A percentile compares a stretch with the other conserved stretches of the same genome.
Conservation (phyloP, 2,113 vertebrate genomes). For the Aphyosemion australe region DNA sequence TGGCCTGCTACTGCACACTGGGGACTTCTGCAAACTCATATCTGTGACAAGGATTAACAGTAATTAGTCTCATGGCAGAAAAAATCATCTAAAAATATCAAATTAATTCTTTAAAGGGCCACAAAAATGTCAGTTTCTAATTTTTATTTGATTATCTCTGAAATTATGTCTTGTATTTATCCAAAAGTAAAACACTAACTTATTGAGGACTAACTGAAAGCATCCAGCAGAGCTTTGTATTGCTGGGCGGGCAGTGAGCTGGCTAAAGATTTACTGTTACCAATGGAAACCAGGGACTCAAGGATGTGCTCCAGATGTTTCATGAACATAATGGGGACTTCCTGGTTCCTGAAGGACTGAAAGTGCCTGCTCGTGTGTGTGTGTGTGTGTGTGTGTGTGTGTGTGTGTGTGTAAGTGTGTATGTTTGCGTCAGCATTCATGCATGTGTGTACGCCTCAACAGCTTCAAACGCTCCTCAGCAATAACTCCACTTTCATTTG, state of each 20-base stretch:
- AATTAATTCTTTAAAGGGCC: too few species aligned
- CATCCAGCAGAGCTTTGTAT: constrained; percentile 9
- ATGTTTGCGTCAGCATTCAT: not conserved
- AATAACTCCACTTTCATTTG: constrained; percentile 34
- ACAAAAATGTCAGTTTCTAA: too few species aligned
- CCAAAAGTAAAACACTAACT: not conserved
- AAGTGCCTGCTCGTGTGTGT: constrained; percentile 9
- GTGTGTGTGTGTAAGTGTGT: not conserved
- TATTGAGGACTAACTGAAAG: not conserved
- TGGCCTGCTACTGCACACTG: constrained; percentile 32
- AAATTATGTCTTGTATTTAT: too few species aligned
- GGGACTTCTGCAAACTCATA: constrained; percentile 17
- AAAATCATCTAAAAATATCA: not conserved
- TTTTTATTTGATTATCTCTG: too few species aligned
- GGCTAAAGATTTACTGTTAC: constrained; percentile 71
- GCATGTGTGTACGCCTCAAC: constrained; percentile 18
- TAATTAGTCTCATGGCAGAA: not conserved
- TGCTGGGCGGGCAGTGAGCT: constrained; percentile 37
- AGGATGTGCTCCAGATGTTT: constrained; percentile 75
- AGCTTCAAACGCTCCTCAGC: constrained; percentile 37
- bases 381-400: constrained; percentile 7
- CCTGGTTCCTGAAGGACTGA: constrained; percentile 61
- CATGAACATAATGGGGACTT: constrained; percentile 64
- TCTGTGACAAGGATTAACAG: not conserved
- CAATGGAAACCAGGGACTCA: constrained; percentile 60